phyloP scores from a whole-genome alignment of 2,888 invertebrate genomes.

The Volucella inflata region DNA sequence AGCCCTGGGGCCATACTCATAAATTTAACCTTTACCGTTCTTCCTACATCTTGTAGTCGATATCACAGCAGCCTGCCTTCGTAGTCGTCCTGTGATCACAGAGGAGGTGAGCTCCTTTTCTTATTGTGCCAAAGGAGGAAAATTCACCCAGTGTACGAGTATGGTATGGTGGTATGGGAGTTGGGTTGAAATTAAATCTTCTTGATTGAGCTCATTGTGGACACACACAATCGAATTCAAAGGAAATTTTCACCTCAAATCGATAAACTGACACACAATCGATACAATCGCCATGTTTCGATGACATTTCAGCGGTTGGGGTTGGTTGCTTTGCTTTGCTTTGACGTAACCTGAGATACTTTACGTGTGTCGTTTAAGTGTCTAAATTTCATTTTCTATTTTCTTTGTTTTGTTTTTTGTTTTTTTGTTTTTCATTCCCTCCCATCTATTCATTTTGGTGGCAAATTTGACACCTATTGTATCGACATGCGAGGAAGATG shows the following conservation, averaged over 20 bases:
- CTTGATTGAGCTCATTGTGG: slow-evolving; percentile 75
- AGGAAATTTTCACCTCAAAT: slow-evolving; percentile 72
- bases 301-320: slow-evolving; percentile 17
- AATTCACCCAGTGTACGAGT: no score
- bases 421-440: slow-evolving; percentile 37
- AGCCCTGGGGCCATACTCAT: slow-evolving; percentile 59
- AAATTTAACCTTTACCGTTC: slow-evolving; percentile 68
- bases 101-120: slow-evolving; percentile 44
- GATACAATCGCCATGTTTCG: slow-evolving; percentile 64
- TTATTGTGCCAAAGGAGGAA: background rate
- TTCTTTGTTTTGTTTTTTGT: slow-evolving; percentile 54
- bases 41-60: slow-evolving; percentile 34
- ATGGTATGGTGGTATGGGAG: background rate
- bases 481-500: slow-evolving; percentile 9
- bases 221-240: slow-evolving; percentile 72
- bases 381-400: slow-evolving; percentile 38
- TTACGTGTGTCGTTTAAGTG: slow-evolving; percentile 53
- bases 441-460: slow-evolving; percentile 1
- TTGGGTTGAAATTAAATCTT: slow-evolving; percentile 56
- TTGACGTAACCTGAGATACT: slow-evolving; percentile 70
- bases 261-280: slow-evolving; percentile 37
- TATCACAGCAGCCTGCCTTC: background rate
- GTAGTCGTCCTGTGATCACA: slow-evolving; percentile 32
- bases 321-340: slow-evolving; percentile 21
- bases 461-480: slow-evolving; percentile 50